A percentile compares a stretch with the other conserved stretches of the same genome.
Conservation (phyloP, 2,113 vertebrate genomes). For the Butastur rufipennis region DNA sequence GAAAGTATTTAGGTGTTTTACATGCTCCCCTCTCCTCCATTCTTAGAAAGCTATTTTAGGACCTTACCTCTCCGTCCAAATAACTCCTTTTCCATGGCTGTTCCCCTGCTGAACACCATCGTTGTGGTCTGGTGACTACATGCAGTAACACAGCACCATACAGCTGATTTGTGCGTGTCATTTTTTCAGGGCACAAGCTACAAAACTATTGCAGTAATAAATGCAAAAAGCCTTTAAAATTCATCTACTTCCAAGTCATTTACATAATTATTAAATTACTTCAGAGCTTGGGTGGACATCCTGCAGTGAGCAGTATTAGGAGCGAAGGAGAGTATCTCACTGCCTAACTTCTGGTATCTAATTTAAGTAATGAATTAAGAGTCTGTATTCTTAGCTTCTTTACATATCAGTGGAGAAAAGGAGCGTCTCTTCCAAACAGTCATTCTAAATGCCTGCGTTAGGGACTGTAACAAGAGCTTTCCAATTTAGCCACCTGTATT, state of each 20-base stretch:
- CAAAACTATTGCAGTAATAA: neutral
- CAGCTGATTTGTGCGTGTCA: neutral
- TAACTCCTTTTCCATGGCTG: neutral
- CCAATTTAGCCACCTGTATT: neutral
- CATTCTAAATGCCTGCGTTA: neutral
- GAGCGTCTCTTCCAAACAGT: neutral
- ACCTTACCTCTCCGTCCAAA: neutral
- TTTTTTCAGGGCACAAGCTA: neutral
- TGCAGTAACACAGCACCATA: too few species aligned
- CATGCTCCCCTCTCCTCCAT: neutral
- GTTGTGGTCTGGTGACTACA: neutral
- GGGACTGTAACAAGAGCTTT: neutral
- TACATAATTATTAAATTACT: neutral
- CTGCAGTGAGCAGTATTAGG: neutral
- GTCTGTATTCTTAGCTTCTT: neutral
- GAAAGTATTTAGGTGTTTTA: neutral
- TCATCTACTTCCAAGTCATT: neutral
- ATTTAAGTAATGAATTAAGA: neutral
- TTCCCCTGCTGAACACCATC: neutral
- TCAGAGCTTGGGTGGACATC: neutral
- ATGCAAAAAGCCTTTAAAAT: neutral
- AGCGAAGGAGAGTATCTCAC: neutral
- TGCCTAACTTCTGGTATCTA: neutral
- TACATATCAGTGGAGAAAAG: neutral
- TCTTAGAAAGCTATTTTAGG: neutral